Base-by-base conservation (phyloP, 2,888 invertebrate genomes). In the Eupithecia inturbata region DNA sequence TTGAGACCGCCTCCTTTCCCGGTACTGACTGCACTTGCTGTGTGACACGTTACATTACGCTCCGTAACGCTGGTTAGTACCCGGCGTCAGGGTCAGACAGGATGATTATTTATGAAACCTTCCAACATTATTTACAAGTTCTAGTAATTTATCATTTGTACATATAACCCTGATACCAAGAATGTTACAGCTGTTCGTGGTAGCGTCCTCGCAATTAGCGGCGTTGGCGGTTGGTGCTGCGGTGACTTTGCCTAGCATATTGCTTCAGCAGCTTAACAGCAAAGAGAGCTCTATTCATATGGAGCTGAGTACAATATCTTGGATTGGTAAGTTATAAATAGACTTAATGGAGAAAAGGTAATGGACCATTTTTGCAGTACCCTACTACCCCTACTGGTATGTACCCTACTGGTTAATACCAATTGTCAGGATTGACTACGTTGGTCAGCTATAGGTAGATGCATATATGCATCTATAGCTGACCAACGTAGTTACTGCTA, bases 161-260 rank as follows among this genome's bases (percentile, higher is more conserved):
- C 6, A n/a, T n/a, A n/a, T n/a, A n/a, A 5, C 49, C 3, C n/a
- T 22, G 53, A 53, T 26, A 26, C 26, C 57, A 26, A 22, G 12
- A 57, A 57, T 76, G 19, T 70, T 66, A 2, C 39, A 83, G 83
- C 33, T 83, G 10, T 68, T 81, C 39, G 79, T 83, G n/a, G 82
- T 78, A 6, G 79, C 75, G 2, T 78, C 83, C 7, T 66, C 81
- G 4, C 80, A 80, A 14, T 39, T 83, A n/a, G 82, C 83, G 0
- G 82, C 83, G 12, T 9, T 83, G 5, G 78, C 83, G 0, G 75
- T 77, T 4, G 83, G 83, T 16, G 83, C 81, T 0, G 78, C 79
- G 3, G 68, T 78, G 2, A 70, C 67, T 0, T 81, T 78, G 64
- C 81, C 83, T 1, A 78, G 79, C 16, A 77, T 82, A 0, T 26